Conservation (phyloP, 1,140 invertebrate species). For the Hycleus cichorii region DNA sequence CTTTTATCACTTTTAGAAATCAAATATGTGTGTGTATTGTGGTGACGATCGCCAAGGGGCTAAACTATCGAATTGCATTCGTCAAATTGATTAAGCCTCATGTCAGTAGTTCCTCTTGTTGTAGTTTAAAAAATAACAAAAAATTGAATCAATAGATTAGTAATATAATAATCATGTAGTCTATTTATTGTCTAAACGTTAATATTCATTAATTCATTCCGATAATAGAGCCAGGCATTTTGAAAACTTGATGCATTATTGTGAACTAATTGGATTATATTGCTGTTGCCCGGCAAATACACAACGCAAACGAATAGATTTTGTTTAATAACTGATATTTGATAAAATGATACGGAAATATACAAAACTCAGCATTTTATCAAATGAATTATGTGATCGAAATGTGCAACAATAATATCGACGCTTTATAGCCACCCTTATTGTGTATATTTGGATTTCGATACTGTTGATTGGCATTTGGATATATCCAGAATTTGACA, state of each 20-base stretch:
- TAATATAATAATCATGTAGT: neutral
- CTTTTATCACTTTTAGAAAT: no score
- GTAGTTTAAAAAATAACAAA: no score
- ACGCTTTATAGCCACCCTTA: neutral
- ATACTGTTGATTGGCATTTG: slow-evolving; percentile 8
- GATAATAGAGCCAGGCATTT: neutral
- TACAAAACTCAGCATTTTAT: slow-evolving; percentile 14
- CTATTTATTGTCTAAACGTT: neutral
- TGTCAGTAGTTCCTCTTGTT: no score
- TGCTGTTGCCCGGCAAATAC: no score
- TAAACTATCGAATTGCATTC: neutral
- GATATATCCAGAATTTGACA: neutral
- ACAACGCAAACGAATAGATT: slow-evolving; percentile 7
- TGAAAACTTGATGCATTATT: slow-evolving; percentile 1
- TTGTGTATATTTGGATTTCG: slow-evolving; percentile 7
- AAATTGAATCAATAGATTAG: neutral
- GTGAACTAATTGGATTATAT: slow-evolving; percentile 1
- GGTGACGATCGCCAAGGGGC: neutral
- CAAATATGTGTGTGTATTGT: no score
- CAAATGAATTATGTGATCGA: slow-evolving; percentile 13
- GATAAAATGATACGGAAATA: slow-evolving; percentile 15
- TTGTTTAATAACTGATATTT: slow-evolving; percentile 19
- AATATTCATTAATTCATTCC: neutral
- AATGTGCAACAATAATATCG: slow-evolving; percentile 10
- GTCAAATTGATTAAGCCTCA: slow-evolving; percentile 1